Evolutionary conservation across 2,888 invertebrate species (phyloP).

Genomic region (Scaptomyza caliginosa): DNA sequence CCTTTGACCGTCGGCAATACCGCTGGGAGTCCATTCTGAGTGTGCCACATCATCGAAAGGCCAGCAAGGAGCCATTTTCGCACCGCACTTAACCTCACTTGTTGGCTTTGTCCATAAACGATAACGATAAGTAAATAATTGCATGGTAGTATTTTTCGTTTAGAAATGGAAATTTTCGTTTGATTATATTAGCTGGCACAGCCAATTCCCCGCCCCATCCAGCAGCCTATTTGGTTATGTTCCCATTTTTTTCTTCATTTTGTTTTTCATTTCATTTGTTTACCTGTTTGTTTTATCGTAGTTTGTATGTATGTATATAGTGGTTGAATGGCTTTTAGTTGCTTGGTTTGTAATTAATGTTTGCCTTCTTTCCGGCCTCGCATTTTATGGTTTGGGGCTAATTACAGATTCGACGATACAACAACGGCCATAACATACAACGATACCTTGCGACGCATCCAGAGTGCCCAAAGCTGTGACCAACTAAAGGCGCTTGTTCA

Average conservation of each 20-base stretch:
- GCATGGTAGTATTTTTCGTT: background rate
- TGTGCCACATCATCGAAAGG: conserved; percentile 21
- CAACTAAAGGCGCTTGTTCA: conserved; percentile 70
- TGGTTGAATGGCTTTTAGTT: conserved; percentile 32
- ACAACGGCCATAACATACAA: conserved; percentile 52
- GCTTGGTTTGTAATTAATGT: conserved; percentile 69
- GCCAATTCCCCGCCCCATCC: background rate
- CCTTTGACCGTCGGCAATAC: conserved; percentile 30
- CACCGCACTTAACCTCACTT: conserved; percentile 48
- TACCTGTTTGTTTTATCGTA: conserved; percentile 11
- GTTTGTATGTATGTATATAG: conserved; percentile 11
- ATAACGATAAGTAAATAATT: conserved; percentile 57
- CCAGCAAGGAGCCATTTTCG: conserved; percentile 35
- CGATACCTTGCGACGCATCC: conserved; percentile 77
- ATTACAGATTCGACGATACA: conserved; percentile 75
- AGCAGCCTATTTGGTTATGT: background rate
- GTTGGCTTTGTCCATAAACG: conserved; percentile 50
- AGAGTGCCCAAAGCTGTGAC: conserved; percentile 63
- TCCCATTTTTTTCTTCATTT: conserved; percentile 3
- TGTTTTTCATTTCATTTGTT: conserved; percentile 1
- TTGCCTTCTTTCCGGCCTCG: conserved; percentile 34
- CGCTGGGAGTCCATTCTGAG: conserved; percentile 15
- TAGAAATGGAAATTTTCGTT: conserved; percentile 33
- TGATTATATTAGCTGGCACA: conserved; percentile 39
- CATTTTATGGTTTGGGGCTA: conserved; percentile 39